Evolutionary conservation across 2,113 vertebrate species (phyloP), one percentile per base, ranked within the genome.

Genomic region (Platichthys flesus): DNA sequence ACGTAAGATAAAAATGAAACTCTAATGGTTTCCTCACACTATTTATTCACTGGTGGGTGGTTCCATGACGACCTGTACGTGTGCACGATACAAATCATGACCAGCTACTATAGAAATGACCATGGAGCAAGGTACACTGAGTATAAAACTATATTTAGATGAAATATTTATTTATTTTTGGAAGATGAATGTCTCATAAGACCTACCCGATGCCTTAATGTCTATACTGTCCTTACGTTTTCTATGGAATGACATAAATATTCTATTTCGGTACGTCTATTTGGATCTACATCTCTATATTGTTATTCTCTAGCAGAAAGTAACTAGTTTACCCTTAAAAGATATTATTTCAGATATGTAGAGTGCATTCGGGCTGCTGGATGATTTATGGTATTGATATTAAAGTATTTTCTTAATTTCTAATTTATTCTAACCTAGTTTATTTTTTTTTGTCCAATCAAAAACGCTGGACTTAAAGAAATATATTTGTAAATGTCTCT

Each of bases 171-270:
- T 95, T 93, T 93, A 93, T 86, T 94, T 92, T 94, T 95, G 90
- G 81, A 78, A 92, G 91, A 91, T 90, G 94, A 95, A 95, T 94
- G 92, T 94, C 86, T 92, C 92, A 66, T 82, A 90, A 93, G 94
- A 92, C 79, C 15, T 81, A 91, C 94, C 93, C 79, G 62, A 94
- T 87, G 95, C 96, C 97, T 97, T 97, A 96, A 88, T 88, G 86
- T 91, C 87, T 88, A 88, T 90, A 85, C 37, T 90, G 83, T 91
- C 84, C 67, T 89, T 87, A 82, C 85, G 76, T 92, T 92, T 92
- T 90, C 68, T 90, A 89, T 79, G 35, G 79, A 88, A 88, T 74
- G 63, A 82, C 67, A 79, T 78, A 87, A 84, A 84, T 90, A 90
- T 89, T 87, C 70, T 88, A 87, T 90, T 81, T 66, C 37, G 1